Base-by-base conservation (phyloP, 2,888 invertebrate genomes). In the Eretmocerus hayati region DNA sequence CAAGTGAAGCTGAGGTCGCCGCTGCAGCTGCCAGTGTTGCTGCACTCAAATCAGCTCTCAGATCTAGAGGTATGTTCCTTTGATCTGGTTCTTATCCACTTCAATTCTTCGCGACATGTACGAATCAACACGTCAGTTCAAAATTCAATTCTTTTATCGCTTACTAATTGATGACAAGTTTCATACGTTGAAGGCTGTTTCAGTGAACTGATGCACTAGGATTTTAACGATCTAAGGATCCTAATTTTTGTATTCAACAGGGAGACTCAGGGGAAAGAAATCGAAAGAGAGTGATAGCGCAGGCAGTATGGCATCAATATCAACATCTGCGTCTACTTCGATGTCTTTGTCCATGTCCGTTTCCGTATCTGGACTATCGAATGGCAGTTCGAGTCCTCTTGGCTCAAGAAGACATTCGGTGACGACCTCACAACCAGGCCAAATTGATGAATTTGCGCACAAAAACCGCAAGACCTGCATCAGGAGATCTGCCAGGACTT, bases 311-410 rank as follows among this genome's bases (percentile, higher is more conserved):
- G 68, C 67, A 1, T 68, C 68, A 11, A 66, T 67, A 31, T 70
- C 70, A 9, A 69, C 69, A 2, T 70, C 69, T 4, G 62, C 67
- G 5, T 69, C 70, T 11, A 67, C 68, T 4, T 69, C 69, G 9
- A 69, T 69, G 37, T 69, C 70, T 1, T 76, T 77, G 74, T 75
- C 77, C 4, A 76, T 74, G 65, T 69, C 69, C 16, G 84, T 87
- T 64, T 85, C 86, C 1, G 85, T 85, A 71, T 85, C 64, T 83
- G 87, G 87, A 19, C 81, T 86, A 56, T 89, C 86, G 67, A 87
- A 85, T 64, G 84, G 84, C 56, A 86, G 85, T 41, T 85, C 85
- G 88, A 69, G 54, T 31, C 52, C 89, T 87, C 11, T 78, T 85
- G 9, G 83, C 83, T 5, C 62, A 63, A 59, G 76, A 62, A 78